phyloP scores from a whole-genome alignment of 2,888 invertebrate genomes.

The Phyllotreta striolata region DNA sequence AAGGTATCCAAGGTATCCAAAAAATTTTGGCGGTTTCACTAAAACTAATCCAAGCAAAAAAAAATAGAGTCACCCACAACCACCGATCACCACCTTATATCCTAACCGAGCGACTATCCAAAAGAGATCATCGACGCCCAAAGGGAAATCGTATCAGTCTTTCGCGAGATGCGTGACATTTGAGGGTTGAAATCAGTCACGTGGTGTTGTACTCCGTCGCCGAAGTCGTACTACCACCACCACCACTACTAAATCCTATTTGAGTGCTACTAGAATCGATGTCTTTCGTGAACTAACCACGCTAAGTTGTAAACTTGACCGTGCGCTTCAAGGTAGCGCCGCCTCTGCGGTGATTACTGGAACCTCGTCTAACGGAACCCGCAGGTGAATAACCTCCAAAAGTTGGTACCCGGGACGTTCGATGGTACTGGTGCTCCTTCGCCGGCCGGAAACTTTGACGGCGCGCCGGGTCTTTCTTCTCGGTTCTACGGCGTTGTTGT shows the following conservation, averaged over 20 bases:
- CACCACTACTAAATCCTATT: slow-evolving; percentile 34
- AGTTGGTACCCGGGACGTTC: slow-evolving; percentile 34
- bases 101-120: slow-evolving; percentile 23
- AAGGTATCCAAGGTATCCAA: slow-evolving; percentile 57
- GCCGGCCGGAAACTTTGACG: slow-evolving; percentile 45
- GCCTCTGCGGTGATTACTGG: slow-evolving; percentile 54
- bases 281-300: slow-evolving; percentile 60
- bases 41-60: slow-evolving; percentile 42
- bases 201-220: slow-evolving; percentile 30
- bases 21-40: slow-evolving; percentile 53
- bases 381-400: slow-evolving; percentile 61
- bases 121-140: slow-evolving; percentile 21
- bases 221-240: slow-evolving; percentile 36
- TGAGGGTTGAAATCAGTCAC: slow-evolving; percentile 34
- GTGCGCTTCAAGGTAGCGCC: slow-evolving; percentile 58
- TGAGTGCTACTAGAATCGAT: slow-evolving; percentile 45
- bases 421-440: slow-evolving; percentile 19
- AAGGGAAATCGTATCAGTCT: slow-evolving; percentile 11
- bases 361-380: slow-evolving; percentile 49
- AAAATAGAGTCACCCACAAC: slow-evolving; percentile 42
- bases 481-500: not conserved
- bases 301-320: slow-evolving; percentile 61
- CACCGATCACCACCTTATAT: slow-evolving; percentile 26
- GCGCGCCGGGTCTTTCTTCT: slow-evolving; percentile 4
- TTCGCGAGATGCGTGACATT: slow-evolving; percentile 10